A percentile compares a stretch with the other conserved stretches of the same genome.
phyloP scores from a whole-genome alignment of 2,888 invertebrate species.

The Odontomyia ornata region DNA sequence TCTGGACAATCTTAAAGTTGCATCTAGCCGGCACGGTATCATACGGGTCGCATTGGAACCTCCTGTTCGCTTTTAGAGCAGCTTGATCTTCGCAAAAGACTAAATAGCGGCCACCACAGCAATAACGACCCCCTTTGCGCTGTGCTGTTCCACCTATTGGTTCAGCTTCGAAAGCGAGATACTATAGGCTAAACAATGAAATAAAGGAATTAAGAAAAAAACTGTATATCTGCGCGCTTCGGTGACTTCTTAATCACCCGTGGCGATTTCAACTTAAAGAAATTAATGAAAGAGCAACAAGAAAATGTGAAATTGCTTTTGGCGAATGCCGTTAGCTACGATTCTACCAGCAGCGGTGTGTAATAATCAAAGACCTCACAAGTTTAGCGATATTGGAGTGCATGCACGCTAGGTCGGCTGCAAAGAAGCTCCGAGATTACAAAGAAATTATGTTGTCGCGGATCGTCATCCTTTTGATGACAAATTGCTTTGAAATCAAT shows the following conservation, averaged over 20 bases:
- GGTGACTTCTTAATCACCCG: conserved; percentile 44
- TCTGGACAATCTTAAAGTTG: conserved; percentile 2
- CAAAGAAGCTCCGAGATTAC: background rate
- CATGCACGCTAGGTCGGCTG: background rate
- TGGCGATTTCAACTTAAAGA: conserved; percentile 36
- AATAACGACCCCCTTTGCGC: background rate
- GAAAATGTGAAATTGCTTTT: conserved; percentile 41
- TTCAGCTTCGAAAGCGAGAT: background rate
- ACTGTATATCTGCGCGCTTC: background rate
- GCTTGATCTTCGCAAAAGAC: background rate
- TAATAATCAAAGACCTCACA: conserved; percentile 1
- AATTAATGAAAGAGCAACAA: conserved; percentile 38
- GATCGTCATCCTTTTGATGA: background rate
- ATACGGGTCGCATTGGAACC: conserved; percentile 3
- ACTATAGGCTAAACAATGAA: background rate
- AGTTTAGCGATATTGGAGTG: background rate
- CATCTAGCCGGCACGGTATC: background rate
- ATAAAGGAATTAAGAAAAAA: conserved; percentile 7
- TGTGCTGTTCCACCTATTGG: conserved; percentile 4
- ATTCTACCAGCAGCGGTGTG: conserved; percentile 1
- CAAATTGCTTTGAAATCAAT: conserved; percentile 10
- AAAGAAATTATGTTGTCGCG: background rate
- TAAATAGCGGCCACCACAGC: background rate
- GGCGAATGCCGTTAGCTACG: conserved; percentile 34
- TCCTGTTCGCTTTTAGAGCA: background rate